Conservation (phyloP, 2,797 vertebrate genomes). For the Alosa sapidissima region DNA sequence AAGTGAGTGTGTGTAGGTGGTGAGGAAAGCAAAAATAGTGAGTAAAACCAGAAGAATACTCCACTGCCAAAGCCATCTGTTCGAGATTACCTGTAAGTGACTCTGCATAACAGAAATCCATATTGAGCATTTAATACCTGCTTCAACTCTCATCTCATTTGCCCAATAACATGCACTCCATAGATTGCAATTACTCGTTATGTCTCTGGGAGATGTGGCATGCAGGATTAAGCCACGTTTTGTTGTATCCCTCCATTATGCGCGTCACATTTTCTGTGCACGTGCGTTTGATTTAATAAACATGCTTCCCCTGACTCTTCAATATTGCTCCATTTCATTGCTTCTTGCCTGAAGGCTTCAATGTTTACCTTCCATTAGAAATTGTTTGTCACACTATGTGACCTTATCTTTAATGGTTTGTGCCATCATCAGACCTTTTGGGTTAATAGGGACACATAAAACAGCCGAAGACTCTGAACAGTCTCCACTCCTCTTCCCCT, state of each 20-base stretch:
- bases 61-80: constrained; percentile 1
- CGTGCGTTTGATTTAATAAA: constrained; percentile 9
- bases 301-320: constrained; percentile 1
- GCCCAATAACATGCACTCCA: background rate
- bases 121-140: background rate
- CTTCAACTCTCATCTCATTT: background rate
- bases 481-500: background rate
- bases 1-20: background rate
- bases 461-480: constrained; percentile 5
- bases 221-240: background rate
- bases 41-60: background rate
- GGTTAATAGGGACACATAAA: constrained; percentile 26
- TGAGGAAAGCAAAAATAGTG: background rate
- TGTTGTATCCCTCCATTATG: background rate
- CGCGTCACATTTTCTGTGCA: background rate
- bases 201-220: background rate
- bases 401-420: constrained; percentile 24
- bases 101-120: constrained; percentile 7
- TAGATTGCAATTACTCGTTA: constrained; percentile 2
- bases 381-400: constrained; percentile 19
- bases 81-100: constrained; percentile 17
- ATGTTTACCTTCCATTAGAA: constrained; percentile 22
- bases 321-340: constrained; percentile 15
- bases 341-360: constrained; percentile 11
- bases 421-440: constrained; percentile 13